Conservation (phyloP, 2,888 invertebrate species). For the Sphaeridia pumilis region DNA sequence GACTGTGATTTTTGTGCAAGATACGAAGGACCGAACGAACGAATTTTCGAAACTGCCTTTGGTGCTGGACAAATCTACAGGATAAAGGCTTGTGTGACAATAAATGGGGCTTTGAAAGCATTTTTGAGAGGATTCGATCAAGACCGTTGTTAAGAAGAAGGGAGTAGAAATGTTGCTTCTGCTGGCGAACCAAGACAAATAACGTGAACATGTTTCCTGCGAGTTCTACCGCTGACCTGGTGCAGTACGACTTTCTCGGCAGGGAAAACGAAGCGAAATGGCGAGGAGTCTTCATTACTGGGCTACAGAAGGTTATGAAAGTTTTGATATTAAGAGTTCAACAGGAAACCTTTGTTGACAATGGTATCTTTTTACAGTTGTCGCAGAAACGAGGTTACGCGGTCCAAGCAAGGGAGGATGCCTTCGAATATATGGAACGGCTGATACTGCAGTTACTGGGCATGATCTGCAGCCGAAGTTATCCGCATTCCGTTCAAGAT, state of each 20-base stretch:
- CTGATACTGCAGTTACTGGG: slow-evolving; percentile 76
- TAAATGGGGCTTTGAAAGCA: background rate
- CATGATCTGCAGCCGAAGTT: slow-evolving; percentile 72
- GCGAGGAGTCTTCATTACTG: slow-evolving; percentile 77
- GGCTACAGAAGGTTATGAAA: slow-evolving; percentile 61
- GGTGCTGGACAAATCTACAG: too few relatives aligned
- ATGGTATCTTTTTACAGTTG: slow-evolving; percentile 49
- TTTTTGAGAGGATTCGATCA: background rate
- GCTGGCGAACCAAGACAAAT: too few relatives aligned
- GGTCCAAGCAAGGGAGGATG: slow-evolving; percentile 72
- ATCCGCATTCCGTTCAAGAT: slow-evolving; percentile 53
- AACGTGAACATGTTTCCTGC: slow-evolving; percentile 29
- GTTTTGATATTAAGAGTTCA: background rate
- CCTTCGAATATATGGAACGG: slow-evolving; percentile 81
- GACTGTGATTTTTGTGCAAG: too few relatives aligned
- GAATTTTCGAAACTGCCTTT: too few relatives aligned
- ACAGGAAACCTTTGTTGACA: slow-evolving; percentile 12
- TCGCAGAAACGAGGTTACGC: slow-evolving; percentile 83
- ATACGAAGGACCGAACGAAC: too few relatives aligned
- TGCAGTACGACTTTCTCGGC: slow-evolving; percentile 67
- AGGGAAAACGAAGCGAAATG: slow-evolving; percentile 82
- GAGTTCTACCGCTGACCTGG: slow-evolving; percentile 27
- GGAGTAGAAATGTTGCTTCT: background rate
- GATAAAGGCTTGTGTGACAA: too few relatives aligned
- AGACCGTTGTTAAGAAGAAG: background rate